Evolutionary conservation across 2,888 invertebrate genomes (phyloP).

Genomic region (Doris montereyensis): DNA sequence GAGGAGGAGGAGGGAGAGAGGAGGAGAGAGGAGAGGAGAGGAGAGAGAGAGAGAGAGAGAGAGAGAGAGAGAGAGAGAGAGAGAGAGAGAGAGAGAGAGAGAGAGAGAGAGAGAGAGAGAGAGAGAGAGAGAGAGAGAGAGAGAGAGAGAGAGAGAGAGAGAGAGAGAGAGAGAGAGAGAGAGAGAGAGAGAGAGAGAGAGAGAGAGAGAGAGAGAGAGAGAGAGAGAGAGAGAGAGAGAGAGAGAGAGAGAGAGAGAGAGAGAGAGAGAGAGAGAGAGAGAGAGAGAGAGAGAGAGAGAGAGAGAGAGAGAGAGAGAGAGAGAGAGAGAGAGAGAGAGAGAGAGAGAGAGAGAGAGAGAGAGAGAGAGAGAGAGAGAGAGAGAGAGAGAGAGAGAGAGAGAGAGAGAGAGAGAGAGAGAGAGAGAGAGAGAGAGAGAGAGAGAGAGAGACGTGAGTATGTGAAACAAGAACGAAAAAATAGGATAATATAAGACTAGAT

Average conservation of each 20-base stretch:
- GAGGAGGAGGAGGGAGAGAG: not conserved
- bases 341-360: not conserved
- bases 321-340: not conserved
- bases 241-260: not conserved
- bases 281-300: not conserved
- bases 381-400: not conserved
- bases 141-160: constrained; percentile 12
- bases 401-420: too few relatives aligned
- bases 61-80: not conserved
- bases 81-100: constrained; percentile 2
- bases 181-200: constrained; percentile 5
- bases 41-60: not conserved
- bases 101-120: constrained; percentile 13
- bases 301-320: not conserved
- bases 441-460: not conserved
- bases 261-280: not conserved
- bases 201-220: not conserved
- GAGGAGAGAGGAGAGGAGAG: not conserved
- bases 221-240: not conserved
- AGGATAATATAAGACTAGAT: too few relatives aligned
- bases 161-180: constrained; percentile 1
- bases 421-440: not conserved
- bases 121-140: constrained; percentile 7
- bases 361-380: not conserved
- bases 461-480: too few relatives aligned